phyloP scores from a whole-genome alignment of 2,888 invertebrate species.

The Phyto melanocephala region DNA sequence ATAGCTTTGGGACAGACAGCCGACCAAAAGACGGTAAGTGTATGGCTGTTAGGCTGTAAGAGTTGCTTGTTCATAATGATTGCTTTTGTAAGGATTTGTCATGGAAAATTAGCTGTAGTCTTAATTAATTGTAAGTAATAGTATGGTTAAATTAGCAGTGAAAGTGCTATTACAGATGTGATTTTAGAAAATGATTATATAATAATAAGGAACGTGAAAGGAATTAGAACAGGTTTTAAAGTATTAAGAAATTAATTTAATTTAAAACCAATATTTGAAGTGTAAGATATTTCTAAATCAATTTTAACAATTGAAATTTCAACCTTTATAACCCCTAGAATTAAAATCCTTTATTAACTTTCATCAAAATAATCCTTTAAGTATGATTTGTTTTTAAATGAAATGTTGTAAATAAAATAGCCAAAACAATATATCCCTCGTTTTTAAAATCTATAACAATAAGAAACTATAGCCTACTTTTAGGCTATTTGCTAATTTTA shows the following conservation, averaged over 20 bases:
- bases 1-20: not conserved
- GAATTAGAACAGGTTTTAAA: no score
- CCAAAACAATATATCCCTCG: not conserved
- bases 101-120: not conserved
- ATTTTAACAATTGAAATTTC: no score
- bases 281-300: no score
- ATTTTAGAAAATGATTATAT: not conserved
- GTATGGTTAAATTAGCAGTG: not conserved
- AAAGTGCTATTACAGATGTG: not conserved
- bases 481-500: not conserved
- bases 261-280: no score
- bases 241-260: no score
- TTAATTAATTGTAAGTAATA: slow-evolving; percentile 21
- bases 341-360: slow-evolving; percentile 1
- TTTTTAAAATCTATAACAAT: no score
- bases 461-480: slow-evolving; percentile 48
- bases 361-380: not conserved
- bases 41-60: not conserved
- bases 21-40: not conserved
- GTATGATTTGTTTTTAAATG: not conserved
- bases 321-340: no score
- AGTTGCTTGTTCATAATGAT: not conserved
- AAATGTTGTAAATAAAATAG: not conserved
- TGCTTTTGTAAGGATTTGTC: slow-evolving; percentile 17
- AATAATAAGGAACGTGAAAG: not conserved